These are phyloP conservation scores for Zaprionus obscuricornis DNA, from an alignment of 2,888 invertebrate genomes.

Conservation along the genomic window DNA sequence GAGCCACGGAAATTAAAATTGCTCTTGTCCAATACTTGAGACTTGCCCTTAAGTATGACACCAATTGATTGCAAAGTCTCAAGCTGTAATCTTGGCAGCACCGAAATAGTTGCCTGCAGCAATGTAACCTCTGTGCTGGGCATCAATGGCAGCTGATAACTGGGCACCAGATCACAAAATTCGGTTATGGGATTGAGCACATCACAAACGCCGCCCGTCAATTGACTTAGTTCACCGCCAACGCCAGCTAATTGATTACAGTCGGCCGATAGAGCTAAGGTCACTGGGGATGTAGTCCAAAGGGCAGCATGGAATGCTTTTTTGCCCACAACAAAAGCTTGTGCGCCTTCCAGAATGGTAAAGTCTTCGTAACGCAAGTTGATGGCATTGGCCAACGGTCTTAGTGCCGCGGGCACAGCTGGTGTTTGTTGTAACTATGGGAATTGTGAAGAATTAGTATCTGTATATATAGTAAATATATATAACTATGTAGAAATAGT, in stretches of 20 bases:
- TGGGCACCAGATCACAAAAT: conserved; percentile 91
- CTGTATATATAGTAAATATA: accelerated
- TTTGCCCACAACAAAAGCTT: conserved; percentile 87
- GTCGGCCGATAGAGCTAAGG: conserved; percentile 87
- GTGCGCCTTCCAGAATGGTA: conserved; percentile 85
- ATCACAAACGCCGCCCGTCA: conserved; percentile 88
- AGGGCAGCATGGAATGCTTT: conserved; percentile 90
- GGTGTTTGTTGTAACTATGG: conserved; percentile 88
- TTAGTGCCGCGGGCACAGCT: conserved; percentile 87
- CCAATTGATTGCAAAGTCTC: conserved; percentile 90
- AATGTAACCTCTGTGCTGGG: conserved; percentile 87
- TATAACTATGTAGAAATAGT: no score
- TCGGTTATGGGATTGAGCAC: conserved; percentile 90
- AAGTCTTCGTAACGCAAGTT: conserved; percentile 91
- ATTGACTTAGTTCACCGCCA: conserved; percentile 84
- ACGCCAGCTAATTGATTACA: conserved; percentile 85
- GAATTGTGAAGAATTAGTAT: neutral
- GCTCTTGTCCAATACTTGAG: conserved; percentile 83
- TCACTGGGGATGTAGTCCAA: conserved; percentile 89
- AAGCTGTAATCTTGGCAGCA: conserved; percentile 89
- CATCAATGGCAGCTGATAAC: conserved; percentile 86
- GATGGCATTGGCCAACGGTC: conserved; percentile 89
- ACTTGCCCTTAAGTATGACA: conserved; percentile 85
- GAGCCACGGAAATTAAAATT: conserved; percentile 83
- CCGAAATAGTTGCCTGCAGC: conserved; percentile 91